Conservation (phyloP, 2,113 vertebrate species). For the Noturus placidus region DNA sequence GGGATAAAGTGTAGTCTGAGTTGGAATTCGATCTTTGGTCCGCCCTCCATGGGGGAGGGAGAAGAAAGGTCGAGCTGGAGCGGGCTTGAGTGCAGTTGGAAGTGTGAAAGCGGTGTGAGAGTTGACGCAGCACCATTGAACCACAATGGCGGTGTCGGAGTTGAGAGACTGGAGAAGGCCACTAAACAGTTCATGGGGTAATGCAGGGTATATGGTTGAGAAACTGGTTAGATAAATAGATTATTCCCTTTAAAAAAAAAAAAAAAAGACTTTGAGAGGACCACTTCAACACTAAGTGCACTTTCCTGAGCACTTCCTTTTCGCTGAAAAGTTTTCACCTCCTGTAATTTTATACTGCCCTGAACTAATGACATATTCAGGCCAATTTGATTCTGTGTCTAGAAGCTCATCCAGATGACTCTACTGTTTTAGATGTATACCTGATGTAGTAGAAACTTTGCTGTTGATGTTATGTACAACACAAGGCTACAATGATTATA, state of each 20-base stretch:
- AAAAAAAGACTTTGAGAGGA: not conserved
- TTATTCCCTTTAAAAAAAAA: too few relatives aligned
- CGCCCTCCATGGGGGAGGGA: too few relatives aligned
- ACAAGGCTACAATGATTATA: not conserved
- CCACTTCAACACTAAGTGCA: not conserved
- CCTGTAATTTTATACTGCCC: not conserved
- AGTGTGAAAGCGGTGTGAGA: too few relatives aligned
- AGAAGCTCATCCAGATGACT: not conserved
- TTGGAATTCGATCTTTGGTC: too few relatives aligned
- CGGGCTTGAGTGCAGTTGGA: too few relatives aligned
- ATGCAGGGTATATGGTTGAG: constrained; percentile 8
- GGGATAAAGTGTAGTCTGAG: too few relatives aligned
- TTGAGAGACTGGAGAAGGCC: constrained; percentile 75
- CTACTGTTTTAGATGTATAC: not conserved
- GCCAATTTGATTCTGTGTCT: not conserved
- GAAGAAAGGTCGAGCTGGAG: too few relatives aligned
- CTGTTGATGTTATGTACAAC: not conserved
- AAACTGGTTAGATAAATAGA: too few relatives aligned
- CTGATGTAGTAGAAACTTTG: not conserved
- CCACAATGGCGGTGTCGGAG: too few relatives aligned
- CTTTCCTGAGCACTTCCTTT: not conserved
- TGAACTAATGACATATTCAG: not conserved
- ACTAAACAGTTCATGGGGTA: constrained; percentile 73
- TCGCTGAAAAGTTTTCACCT: not conserved
- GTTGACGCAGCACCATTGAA: too few relatives aligned